Percentiles rank a stretch among this genome's conserved stretches.
Conservation (phyloP, 2,113 vertebrate species). For the Laticauda laticaudata region DNA sequence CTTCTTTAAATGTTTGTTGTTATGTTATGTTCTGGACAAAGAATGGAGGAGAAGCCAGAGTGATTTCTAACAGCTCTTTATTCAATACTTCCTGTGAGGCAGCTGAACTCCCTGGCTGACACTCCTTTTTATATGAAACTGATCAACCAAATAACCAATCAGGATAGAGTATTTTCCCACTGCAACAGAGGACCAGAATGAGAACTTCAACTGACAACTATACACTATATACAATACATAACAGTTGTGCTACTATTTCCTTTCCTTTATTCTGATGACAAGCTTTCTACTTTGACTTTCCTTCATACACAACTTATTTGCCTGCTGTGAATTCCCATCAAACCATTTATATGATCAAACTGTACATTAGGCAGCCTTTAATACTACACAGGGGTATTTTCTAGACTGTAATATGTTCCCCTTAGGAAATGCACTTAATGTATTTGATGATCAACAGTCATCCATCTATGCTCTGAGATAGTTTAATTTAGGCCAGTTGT, state of each 20-base stretch:
- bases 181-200: no score
- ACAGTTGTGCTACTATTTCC: not conserved
- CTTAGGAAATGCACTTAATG: conserved; percentile 1
- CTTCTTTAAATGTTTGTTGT: not conserved
- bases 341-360: conserved; percentile 16
- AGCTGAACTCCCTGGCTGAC: no score
- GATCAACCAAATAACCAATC: no score
- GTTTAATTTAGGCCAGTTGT: not conserved
- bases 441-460: not conserved
- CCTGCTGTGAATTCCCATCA: conserved; percentile 30
- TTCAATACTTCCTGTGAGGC: no score
- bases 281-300: not conserved
- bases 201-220: no score
- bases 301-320: not conserved
- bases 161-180: no score
- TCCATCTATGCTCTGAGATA: not conserved
- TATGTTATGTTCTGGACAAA: no score
- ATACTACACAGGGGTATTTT: not conserved
- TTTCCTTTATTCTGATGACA: not conserved
- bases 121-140: no score
- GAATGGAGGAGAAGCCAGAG: no score
- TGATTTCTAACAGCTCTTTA: no score
- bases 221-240: no score
- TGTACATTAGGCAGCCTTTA: conserved; percentile 20
- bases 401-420: not conserved